Conservation (phyloP, 1,140 invertebrate species). For the Halictus rubicundus region DNA sequence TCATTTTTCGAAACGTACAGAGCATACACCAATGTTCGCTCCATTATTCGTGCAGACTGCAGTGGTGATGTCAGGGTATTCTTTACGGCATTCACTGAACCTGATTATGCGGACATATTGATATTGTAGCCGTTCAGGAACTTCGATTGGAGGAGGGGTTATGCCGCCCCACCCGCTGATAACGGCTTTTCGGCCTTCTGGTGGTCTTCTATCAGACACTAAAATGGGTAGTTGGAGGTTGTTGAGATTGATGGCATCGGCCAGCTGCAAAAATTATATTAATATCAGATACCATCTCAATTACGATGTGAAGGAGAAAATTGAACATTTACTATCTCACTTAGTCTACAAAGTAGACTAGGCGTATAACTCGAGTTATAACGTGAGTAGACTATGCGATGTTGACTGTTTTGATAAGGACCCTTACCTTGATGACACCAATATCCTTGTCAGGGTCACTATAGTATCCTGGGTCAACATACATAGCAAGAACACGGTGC, state of each 20-base stretch:
- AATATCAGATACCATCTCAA: too few relatives aligned
- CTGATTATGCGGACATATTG: background rate
- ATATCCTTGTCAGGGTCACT: too few relatives aligned
- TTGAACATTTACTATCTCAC: too few relatives aligned
- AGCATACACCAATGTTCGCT: background rate
- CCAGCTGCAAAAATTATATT: conserved; percentile 27
- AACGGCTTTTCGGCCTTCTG: background rate
- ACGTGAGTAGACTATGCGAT: too few relatives aligned
- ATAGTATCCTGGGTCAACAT: too few relatives aligned
- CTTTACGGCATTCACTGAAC: background rate
- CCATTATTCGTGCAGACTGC: background rate
- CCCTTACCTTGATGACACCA: too few relatives aligned
- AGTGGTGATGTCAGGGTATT: background rate
- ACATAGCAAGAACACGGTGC: too few relatives aligned
- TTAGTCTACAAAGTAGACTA: too few relatives aligned
- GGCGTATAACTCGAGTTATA: too few relatives aligned
- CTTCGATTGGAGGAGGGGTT: background rate
- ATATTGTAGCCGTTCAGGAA: background rate
- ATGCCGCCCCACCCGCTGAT: conserved; percentile 45
- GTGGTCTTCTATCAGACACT: background rate
- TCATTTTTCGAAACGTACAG: background rate
- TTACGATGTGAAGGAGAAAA: too few relatives aligned
- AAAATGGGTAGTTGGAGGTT: background rate
- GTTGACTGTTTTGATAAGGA: too few relatives aligned
- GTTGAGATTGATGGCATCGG: conserved; percentile 1